Evolutionary conservation across 2,113 vertebrate species (phyloP).

Genomic region (Scophthalmus maximus): DNA sequence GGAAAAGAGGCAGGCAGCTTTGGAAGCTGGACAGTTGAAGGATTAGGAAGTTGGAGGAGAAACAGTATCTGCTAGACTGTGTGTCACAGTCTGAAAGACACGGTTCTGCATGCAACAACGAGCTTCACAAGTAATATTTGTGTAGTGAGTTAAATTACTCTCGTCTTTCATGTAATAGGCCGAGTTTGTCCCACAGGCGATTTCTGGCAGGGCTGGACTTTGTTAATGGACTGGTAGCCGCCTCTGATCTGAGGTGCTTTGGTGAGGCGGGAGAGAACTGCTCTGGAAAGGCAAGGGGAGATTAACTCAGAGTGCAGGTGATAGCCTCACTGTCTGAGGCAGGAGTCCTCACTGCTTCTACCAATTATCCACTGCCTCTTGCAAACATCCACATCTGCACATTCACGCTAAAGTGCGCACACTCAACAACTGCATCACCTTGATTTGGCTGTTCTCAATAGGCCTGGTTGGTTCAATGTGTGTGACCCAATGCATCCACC

Average conservation of each 20-base stretch:
- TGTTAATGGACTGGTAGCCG: constrained; percentile 34
- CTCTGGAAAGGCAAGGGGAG: constrained; percentile 43
- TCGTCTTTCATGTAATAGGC: constrained; percentile 8
- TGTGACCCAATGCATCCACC: constrained; percentile 52
- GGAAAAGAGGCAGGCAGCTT: background rate
- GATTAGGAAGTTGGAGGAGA: background rate
- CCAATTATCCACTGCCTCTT: constrained; percentile 64
- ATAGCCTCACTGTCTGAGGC: constrained; percentile 70
- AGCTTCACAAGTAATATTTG: background rate
- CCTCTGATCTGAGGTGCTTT: constrained; percentile 28
- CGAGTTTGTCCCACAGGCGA: background rate
- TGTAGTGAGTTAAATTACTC: background rate
- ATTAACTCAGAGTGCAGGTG: constrained; percentile 66
- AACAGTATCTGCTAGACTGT: background rate
- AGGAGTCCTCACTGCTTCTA: constrained; percentile 59
- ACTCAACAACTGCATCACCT: constrained; percentile 31
- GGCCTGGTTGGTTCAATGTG: constrained; percentile 45
- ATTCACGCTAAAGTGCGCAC: background rate
- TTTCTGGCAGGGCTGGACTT: constrained; percentile 19
- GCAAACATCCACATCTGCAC: constrained; percentile 5
- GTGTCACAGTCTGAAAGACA: too few species aligned
- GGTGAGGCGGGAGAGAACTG: constrained; percentile 36
- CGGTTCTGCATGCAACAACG: background rate
- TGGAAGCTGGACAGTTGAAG: background rate
- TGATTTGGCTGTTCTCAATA: constrained; percentile 32